Percentiles rank a stretch among this genome's conserved stretches.
These are phyloP conservation scores for Smutsia gigantea DNA, from an alignment of 2,797 vertebrate genomes.

Conservation along the genomic window DNA sequence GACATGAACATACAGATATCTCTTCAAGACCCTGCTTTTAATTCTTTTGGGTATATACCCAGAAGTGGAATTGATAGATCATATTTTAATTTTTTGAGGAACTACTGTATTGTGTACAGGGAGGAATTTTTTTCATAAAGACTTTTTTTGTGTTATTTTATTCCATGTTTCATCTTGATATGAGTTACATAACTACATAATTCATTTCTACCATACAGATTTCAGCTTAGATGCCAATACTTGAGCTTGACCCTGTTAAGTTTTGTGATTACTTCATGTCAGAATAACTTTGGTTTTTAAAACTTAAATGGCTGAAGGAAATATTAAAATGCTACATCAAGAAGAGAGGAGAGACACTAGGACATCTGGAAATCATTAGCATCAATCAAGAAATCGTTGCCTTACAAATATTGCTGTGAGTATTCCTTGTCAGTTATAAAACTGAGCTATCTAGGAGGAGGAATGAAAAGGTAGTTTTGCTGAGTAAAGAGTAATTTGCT, in stretches of 20 bases:
- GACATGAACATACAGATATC: not conserved
- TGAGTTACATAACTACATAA: not conserved
- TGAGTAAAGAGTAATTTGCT: constrained; percentile 58
- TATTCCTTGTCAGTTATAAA: constrained; percentile 50
- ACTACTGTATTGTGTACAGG: not conserved
- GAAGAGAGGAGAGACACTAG: constrained; percentile 37
- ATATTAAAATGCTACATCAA: constrained; percentile 45
- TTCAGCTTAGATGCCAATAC: not conserved
- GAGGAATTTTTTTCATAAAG: not conserved
- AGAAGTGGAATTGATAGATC: not conserved
- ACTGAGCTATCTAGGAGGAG: not conserved
- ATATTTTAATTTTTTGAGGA: not conserved
- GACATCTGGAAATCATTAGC: constrained; percentile 78
- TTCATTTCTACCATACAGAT: not conserved
- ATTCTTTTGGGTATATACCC: not conserved
- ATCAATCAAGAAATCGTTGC: constrained; percentile 52
- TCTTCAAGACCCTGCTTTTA: not conserved
- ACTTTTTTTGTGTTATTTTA: constrained; percentile 1
- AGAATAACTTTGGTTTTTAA: constrained; percentile 15
- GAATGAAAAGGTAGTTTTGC: constrained; percentile 54
- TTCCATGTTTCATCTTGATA: not conserved
- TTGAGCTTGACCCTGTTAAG: not conserved
- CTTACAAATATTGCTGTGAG: constrained; percentile 52
- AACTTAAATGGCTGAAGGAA: constrained; percentile 33
- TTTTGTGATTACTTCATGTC: not conserved